Percentiles rank a stretch among this genome's conserved stretches.
Evolutionary conservation across 2,797 vertebrate species (phyloP).

Genomic region (Halcyon smyrnensis): DNA sequence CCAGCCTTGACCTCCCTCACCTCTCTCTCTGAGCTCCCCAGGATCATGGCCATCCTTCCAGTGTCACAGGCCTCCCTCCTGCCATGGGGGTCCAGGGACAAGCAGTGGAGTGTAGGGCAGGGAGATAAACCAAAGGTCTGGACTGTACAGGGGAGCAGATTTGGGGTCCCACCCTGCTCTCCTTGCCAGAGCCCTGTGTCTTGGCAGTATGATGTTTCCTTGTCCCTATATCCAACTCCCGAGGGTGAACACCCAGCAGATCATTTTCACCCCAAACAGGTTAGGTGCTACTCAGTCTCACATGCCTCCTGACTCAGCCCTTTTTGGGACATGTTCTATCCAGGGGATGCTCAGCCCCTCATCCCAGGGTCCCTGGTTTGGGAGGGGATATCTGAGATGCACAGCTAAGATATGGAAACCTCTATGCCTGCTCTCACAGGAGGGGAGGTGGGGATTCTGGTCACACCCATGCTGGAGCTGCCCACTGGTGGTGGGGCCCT

Average conservation of each 20-base stretch:
- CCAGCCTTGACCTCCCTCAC: not conserved
- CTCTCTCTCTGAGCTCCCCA: not conserved
- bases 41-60: fast-evolving
- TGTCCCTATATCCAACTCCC: not conserved
- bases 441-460: not conserved
- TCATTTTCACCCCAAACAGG: not conserved
- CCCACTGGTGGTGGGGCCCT: not conserved
- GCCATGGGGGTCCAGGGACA: too few species aligned
- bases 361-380: not conserved
- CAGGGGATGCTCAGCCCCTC: not conserved
- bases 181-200: not conserved
- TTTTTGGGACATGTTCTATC: not conserved
- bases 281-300: not conserved
- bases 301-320: not conserved
- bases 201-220: not conserved
- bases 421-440: fast-evolving
- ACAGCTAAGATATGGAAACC: not conserved
- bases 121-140: not conserved
- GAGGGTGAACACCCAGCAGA: fast-evolving
- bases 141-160: fast-evolving
- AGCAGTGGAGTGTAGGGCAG: fast-evolving
- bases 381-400: not conserved
- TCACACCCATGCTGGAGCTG: not conserved
- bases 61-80: not conserved
- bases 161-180: not conserved